Percentiles rank a stretch among this genome's conserved stretches.
These are phyloP conservation scores for crab-eating macaque (Macaca fascicularis) DNA, from an alignment of 2,113 vertebrate genomes.

Conservation along the genomic window DNA sequence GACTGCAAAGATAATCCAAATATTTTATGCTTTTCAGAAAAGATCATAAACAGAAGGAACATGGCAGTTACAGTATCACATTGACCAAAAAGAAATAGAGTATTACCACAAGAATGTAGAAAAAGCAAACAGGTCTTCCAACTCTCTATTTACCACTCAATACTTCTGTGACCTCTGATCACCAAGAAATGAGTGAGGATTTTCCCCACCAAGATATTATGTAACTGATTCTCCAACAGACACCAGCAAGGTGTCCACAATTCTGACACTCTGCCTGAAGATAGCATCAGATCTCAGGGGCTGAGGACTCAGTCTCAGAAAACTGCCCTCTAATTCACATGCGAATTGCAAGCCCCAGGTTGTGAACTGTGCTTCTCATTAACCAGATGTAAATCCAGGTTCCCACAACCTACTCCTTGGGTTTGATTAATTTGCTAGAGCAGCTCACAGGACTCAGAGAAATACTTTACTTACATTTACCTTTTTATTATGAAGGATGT, in stretches of 20 bases:
- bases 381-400: not conserved
- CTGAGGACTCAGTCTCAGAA: no score
- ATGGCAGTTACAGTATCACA: not conserved
- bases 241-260: rapidly evolving
- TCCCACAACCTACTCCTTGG: not conserved
- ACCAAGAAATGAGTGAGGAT: not conserved
- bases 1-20: not conserved
- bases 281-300: not conserved
- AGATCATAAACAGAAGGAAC: not conserved
- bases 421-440: not conserved
- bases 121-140: not conserved
- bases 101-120: not conserved
- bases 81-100: not conserved
- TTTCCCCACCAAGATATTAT: not conserved
- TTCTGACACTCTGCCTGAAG: not conserved
- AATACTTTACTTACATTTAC: not conserved
- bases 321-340: not conserved
- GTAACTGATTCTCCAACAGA: not conserved
- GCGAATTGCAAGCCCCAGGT: not conserved
- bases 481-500: not conserved
- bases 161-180: not conserved
- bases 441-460: not conserved
- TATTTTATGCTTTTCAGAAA: not conserved
- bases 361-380: not conserved
- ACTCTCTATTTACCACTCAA: no score